phyloP scores from a whole-genome alignment of 2,888 invertebrate species.

The Aleiodes leptofemur region DNA sequence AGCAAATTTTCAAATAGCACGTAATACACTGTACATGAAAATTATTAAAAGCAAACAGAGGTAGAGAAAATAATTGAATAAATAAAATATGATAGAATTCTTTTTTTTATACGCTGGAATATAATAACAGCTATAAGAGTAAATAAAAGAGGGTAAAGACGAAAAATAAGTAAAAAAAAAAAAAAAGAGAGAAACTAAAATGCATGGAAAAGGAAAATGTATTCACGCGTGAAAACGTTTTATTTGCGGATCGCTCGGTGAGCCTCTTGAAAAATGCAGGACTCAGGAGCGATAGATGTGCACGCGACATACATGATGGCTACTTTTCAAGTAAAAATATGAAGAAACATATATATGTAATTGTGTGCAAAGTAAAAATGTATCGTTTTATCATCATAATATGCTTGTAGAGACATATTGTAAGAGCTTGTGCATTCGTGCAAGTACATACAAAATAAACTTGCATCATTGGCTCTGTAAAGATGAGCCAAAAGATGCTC shows the following conservation, averaged over 20 bases:
- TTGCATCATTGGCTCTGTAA: conserved; percentile 16
- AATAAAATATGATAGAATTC: neutral
- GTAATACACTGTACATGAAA: no score
- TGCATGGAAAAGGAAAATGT: conserved; percentile 3
- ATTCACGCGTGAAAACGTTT: conserved; percentile 36
- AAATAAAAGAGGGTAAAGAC: conserved; percentile 6
- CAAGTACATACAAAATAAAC: conserved; percentile 44
- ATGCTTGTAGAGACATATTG: neutral
- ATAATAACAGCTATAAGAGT: neutral
- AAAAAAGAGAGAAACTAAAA: conserved; percentile 17
- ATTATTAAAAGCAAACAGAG: no score
- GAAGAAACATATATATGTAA: no score
- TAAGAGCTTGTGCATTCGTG: conserved; percentile 25
- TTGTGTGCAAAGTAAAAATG: neutral
- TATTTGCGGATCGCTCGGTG: conserved; percentile 40
- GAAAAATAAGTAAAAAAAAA: conserved; percentile 15
- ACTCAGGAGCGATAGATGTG: conserved; percentile 13
- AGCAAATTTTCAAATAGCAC: no score
- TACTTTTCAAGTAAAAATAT: neutral
- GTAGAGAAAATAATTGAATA: conserved; percentile 5
- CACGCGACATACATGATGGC: conserved; percentile 24
- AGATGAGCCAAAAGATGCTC: conserved; percentile 14
- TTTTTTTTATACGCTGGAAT: neutral
- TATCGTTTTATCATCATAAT: neutral
- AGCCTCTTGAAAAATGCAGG: conserved; percentile 39